phyloP scores from a whole-genome alignment of 2,113 vertebrate genomes.

The Emydocephalus ijimae region DNA sequence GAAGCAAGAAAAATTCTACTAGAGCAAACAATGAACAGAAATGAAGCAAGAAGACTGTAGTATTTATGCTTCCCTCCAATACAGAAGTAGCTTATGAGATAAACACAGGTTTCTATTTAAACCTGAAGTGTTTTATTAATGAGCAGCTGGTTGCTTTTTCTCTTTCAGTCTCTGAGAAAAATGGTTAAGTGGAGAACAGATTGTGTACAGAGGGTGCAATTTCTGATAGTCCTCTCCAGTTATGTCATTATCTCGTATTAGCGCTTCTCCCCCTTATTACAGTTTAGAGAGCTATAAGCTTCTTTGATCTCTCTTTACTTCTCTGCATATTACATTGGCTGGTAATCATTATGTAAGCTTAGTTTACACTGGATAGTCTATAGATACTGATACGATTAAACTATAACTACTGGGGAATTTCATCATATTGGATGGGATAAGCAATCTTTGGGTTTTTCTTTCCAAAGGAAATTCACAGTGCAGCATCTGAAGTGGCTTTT shows the following conservation, averaged over 20 bases:
- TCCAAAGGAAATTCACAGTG: neutral
- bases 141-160: constrained; percentile 53
- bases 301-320: neutral
- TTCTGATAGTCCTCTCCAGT: constrained; percentile 33
- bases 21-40: constrained; percentile 34
- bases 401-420: neutral
- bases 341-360: neutral
- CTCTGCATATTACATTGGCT: neutral
- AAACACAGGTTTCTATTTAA: constrained; percentile 42
- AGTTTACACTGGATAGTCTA: neutral
- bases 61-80: constrained; percentile 38
- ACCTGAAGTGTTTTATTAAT: constrained; percentile 16
- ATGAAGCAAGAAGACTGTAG: constrained; percentile 27
- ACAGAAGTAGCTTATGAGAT: constrained; percentile 46
- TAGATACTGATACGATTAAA: neutral
- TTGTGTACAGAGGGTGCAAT: constrained; percentile 30
- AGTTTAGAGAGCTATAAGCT: neutral
- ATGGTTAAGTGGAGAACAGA: constrained; percentile 41
- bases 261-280: constrained; percentile 14
- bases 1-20: constrained; percentile 12
- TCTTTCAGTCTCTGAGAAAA: constrained; percentile 38
- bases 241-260: constrained; percentile 31
- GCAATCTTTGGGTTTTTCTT: neutral
- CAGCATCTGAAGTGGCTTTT: neutral
- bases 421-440: neutral